These are phyloP conservation scores for Antigone vipio DNA, from an alignment of 2,113 vertebrate genomes.

Conservation along the genomic window DNA sequence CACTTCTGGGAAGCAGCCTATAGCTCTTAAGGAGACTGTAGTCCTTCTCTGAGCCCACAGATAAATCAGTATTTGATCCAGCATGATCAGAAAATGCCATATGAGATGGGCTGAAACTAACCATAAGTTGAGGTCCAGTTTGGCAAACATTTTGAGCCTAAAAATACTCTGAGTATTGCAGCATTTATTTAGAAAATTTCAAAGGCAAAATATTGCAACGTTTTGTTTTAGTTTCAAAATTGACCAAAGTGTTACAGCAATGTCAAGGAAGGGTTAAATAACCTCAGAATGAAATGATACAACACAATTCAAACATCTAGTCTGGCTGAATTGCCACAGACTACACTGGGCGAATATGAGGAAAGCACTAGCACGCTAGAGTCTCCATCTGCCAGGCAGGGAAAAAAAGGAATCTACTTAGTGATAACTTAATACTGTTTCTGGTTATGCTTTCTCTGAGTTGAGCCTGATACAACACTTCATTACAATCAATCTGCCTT, in stretches of 20 bases:
- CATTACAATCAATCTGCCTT: neutral
- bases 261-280: neutral
- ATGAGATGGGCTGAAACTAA: neutral
- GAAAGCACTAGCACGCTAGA: neutral
- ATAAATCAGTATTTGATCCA: neutral
- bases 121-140: neutral
- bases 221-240: neutral
- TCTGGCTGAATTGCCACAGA: neutral
- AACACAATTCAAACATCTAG: neutral
- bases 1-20: neutral
- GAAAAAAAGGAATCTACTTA: neutral
- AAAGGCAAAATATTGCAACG: neutral
- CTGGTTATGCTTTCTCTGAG: neutral
- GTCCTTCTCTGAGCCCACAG: neutral
- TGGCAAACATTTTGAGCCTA: neutral
- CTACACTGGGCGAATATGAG: rapidly evolving
- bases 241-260: neutral
- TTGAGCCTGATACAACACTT: neutral
- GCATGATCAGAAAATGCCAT: neutral
- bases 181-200: neutral
- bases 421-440: neutral
- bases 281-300: neutral
- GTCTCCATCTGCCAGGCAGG: rapidly evolving
- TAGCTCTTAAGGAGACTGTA: neutral
- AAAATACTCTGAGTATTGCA: neutral